These are phyloP conservation scores for Bufotes viridis DNA, from an alignment of 2,797 vertebrate genomes.

Conservation along the genomic window DNA sequence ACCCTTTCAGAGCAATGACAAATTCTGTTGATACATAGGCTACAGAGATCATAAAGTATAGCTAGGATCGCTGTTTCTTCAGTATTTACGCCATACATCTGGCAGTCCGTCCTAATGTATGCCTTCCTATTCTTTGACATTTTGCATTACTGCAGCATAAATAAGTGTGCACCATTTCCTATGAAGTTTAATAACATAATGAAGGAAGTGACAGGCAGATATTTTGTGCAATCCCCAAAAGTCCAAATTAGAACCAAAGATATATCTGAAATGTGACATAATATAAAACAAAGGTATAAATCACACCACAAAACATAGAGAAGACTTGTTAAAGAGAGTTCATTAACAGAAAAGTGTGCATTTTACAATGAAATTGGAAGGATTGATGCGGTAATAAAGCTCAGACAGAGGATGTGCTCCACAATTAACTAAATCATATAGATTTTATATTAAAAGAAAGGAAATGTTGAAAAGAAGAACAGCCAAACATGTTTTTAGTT, in stretches of 20 bases:
- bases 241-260: conserved; percentile 61
- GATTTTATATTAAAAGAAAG: conserved; percentile 52
- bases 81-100: conserved; percentile 41
- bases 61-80: conserved; percentile 10
- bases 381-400: conserved; percentile 59
- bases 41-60: conserved; percentile 32
- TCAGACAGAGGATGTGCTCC: conserved; percentile 46
- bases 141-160: conserved; percentile 45
- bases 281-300: conserved; percentile 58
- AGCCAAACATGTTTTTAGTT: conserved; percentile 30
- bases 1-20: conserved; percentile 32
- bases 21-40: conserved; percentile 31
- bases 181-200: conserved; percentile 60
- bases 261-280: conserved; percentile 59
- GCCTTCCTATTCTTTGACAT: conserved; percentile 42
- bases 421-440: conserved; percentile 58
- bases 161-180: conserved; percentile 42
- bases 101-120: conserved; percentile 39
- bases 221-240: conserved; percentile 61
- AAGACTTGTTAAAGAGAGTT: conserved; percentile 61
- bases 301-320: conserved; percentile 49
- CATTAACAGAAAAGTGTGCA: conserved; percentile 62
- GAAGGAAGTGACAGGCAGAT: conserved; percentile 62
- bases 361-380: conserved; percentile 59
- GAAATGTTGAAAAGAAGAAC: conserved; percentile 15